Percentiles rank a stretch among this genome's conserved stretches.
Evolutionary conservation across 2,113 vertebrate species (phyloP).

Genomic region (Guaruba guarouba): DNA sequence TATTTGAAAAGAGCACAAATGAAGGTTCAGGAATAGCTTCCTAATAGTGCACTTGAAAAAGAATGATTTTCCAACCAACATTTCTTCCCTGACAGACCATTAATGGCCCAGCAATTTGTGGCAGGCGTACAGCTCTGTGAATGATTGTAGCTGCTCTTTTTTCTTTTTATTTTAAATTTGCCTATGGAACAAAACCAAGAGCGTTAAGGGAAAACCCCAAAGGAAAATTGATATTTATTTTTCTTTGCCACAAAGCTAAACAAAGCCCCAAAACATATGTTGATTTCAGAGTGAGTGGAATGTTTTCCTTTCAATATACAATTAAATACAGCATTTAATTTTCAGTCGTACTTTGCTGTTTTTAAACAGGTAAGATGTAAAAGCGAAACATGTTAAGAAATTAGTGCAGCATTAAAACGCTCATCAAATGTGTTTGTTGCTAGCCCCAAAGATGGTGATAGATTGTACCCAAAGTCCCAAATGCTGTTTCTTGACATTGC

Average conservation of each 20-base stretch:
- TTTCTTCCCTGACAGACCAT: neutral
- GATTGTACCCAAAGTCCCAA: neutral
- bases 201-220: neutral
- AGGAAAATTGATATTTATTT: neutral
- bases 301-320: neutral
- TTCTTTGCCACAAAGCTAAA: neutral
- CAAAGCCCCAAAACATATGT: neutral
- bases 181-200: neutral
- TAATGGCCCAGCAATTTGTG: neutral
- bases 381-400: neutral
- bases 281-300: neutral
- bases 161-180: neutral
- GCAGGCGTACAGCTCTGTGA: neutral
- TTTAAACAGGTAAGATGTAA: neutral
- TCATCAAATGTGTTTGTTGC: neutral
- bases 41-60: neutral
- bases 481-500: neutral
- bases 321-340: neutral
- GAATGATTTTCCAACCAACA: neutral
- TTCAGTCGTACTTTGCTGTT: neutral
- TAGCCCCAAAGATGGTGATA: neutral
- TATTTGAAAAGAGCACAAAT: neutral
- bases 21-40: neutral
- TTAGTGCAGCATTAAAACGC: neutral
- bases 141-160: neutral